phyloP scores from a whole-genome alignment of 1,140 invertebrate species.

The Diachasmimorpha longicaudata region DNA sequence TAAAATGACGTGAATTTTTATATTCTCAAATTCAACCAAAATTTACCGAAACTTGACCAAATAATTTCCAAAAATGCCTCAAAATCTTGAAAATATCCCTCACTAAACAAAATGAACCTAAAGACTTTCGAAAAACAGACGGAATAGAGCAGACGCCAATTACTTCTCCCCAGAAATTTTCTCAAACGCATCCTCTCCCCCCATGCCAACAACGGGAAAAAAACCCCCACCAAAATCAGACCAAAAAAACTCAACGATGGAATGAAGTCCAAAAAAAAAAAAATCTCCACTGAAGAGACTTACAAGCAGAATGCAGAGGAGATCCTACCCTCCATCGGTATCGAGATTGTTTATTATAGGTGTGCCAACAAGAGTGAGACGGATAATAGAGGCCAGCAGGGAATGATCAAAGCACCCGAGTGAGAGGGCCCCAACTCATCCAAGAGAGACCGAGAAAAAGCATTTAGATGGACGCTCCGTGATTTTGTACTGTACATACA shows the following conservation, averaged over 20 bases:
- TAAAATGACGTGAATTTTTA: no score
- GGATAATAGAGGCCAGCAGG: background rate
- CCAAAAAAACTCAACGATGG: conserved; percentile 2
- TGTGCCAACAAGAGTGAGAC: conserved; percentile 21
- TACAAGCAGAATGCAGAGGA: conserved; percentile 20
- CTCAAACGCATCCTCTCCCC: no score
- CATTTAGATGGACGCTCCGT: background rate
- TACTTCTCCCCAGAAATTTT: no score
- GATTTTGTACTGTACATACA: conserved; percentile 4
- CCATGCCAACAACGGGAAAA: no score
- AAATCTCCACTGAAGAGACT: conserved; percentile 3
- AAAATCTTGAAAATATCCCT: no score
- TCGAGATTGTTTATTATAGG: conserved; percentile 37
- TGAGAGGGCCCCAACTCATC: background rate
- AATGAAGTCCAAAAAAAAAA: conserved; percentile 9
- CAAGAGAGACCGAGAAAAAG: conserved; percentile 1
- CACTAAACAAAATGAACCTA: no score
- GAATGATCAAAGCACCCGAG: background rate
- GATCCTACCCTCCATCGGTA: conserved; percentile 21
- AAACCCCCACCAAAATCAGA: background rate
- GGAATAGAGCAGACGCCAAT: no score
- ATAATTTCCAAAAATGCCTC: no score
- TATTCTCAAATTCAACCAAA: no score
- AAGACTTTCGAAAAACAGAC: no score
- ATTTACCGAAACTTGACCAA: no score